phyloP scores from a whole-genome alignment of 2,888 invertebrate genomes.

The Amblyteles armatorius region DNA sequence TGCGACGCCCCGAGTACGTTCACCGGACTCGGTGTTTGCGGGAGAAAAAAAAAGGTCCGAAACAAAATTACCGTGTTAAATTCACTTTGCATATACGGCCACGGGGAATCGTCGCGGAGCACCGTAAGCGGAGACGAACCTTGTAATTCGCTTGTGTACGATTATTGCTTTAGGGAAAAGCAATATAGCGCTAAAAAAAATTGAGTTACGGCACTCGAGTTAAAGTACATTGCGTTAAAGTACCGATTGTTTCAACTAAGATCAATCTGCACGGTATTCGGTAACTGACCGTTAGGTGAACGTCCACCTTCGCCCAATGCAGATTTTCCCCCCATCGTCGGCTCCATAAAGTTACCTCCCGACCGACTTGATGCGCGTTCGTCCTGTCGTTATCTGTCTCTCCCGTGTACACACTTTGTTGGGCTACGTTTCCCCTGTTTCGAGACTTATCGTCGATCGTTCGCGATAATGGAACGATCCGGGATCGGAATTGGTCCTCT shows the following conservation, averaged over 20 bases:
- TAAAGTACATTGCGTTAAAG: too few species aligned
- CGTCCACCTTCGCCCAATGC: too few species aligned
- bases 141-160: not conserved
- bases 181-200: conserved; percentile 11
- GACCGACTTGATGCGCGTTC: not conserved
- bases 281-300: too few species aligned
- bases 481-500: conserved; percentile 21
- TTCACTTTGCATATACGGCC: not conserved
- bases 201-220: too few species aligned
- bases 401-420: not conserved
- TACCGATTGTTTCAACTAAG: too few species aligned
- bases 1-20: conserved; percentile 15
- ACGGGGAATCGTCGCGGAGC: not conserved
- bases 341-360: not conserved
- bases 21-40: conserved; percentile 12
- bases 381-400: not conserved
- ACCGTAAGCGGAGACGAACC: too few species aligned
- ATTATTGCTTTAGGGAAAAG: conserved; percentile 16
- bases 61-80: not conserved
- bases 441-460: conserved; percentile 52
- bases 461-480: conserved; percentile 50
- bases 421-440: conserved; percentile 6
- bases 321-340: conserved; percentile 7
- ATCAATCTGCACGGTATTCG: too few species aligned
- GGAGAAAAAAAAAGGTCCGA: too few species aligned